Evolutionary conservation across 2,888 invertebrate genomes (phyloP), one percentile per base, ranked within the genome.

Genomic region (Acleris laterana): DNA sequence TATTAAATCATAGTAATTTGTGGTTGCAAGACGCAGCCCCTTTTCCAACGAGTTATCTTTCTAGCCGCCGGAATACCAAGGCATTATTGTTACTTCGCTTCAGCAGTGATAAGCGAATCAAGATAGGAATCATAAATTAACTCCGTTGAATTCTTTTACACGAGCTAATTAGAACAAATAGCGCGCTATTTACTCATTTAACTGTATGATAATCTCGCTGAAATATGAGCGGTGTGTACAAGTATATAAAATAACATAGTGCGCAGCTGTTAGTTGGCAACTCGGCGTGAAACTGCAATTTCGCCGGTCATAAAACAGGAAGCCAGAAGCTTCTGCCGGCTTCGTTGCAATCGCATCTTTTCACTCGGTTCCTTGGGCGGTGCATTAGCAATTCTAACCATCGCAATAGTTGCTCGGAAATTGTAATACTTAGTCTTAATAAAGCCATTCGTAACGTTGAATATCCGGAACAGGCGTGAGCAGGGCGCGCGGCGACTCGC

Each of bases 1-100:
- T 93, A 92, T 92, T 92, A 92, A 93, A 92, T 93, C 92, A 91
- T 90, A 91, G 89, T 90, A 92, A 92, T 93, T 92, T 92, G 90
- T 90, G 90, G 88, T 82, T 82, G 85, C 87, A 86, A 86, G 84
- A 85, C 89, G 82, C 82, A 83, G 82, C 82, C 87, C 86, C 85
- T 82, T 85, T 84, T 76, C 76, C 78, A 78, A 77, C 79, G 80
- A 82, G 80, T 84, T 85, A 89, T 89, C 87, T 85, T 79, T 73
- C 77, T 76, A 73, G 74, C 73, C 76, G 77, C 74, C 73, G 77
- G 73, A 81, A 59, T 63, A 51, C 58, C 50, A 53, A 60, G 75
- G 81, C 79, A 80, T 83, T 81, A 81, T 82, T 80, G 75, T 77
- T 76, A 71, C 75, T 80, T 82, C 82, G 68, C 72, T 73, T 75